These are phyloP conservation scores for Maniola hyperantus DNA, from an alignment of 2,888 invertebrate species.

Conservation along the genomic window DNA sequence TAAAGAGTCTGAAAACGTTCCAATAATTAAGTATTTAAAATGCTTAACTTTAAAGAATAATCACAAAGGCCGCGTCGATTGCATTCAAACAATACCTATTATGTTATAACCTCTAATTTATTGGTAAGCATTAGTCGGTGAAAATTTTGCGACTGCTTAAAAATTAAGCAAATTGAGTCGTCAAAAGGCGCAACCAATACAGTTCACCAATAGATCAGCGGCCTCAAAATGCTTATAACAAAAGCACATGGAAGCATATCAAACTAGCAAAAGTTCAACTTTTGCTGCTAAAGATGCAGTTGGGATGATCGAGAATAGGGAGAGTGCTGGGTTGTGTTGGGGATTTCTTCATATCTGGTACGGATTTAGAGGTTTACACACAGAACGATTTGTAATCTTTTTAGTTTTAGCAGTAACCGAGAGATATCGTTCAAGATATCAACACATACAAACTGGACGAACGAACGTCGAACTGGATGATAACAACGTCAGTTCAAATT, in stretches of 20 bases:
- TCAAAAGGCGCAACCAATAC: background rate
- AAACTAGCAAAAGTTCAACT: constrained; percentile 50
- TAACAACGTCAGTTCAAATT: too few species aligned
- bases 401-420: too few species aligned
- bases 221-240: background rate
- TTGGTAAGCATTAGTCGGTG: background rate
- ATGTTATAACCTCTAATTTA: background rate
- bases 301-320: constrained; percentile 8
- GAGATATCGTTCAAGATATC: constrained; percentile 6
- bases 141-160: background rate
- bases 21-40: constrained; percentile 7
- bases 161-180: background rate
- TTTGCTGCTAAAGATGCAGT: constrained; percentile 36
- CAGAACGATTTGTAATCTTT: background rate
- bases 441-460: background rate
- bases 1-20: constrained; percentile 25
- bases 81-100: background rate
- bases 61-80: constrained; percentile 15
- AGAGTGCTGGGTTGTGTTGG: constrained; percentile 10
- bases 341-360: background rate
- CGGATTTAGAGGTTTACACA: background rate
- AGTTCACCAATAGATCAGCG: background rate
- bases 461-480: too few species aligned
- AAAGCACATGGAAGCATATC: constrained; percentile 17
- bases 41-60: constrained; percentile 23